Percentiles rank a stretch among this genome's conserved stretches.
Evolutionary conservation across 2,888 invertebrate species (phyloP).

Genomic region (Habrosyne pyritoides): DNA sequence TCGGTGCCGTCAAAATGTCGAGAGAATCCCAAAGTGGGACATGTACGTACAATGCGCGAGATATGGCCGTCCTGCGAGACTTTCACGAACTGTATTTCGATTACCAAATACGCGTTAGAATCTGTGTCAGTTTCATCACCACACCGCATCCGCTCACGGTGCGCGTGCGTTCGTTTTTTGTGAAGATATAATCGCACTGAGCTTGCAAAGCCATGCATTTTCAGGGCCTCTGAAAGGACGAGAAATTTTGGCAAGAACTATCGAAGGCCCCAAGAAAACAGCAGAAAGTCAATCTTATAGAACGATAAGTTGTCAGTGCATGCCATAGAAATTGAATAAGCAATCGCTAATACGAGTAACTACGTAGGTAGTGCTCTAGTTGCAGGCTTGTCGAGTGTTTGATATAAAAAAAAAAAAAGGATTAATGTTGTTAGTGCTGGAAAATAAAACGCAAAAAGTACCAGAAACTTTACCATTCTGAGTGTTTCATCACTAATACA

Average conservation of each 20-base stretch:
- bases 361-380: too few relatives aligned
- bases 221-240: not conserved
- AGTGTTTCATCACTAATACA: not conserved
- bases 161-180: slow-evolving; percentile 62
- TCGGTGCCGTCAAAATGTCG: slow-evolving; percentile 75
- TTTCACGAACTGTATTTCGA: slow-evolving; percentile 81
- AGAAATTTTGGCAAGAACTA: not conserved
- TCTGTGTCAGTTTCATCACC: slow-evolving; percentile 83
- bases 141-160: slow-evolving; percentile 73
- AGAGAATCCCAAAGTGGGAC: slow-evolving; percentile 72
- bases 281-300: not conserved
- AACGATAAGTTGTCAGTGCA: not conserved
- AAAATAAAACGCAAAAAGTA: not conserved
- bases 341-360: too few relatives aligned
- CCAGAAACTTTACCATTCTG: not conserved
- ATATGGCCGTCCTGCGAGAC: slow-evolving; percentile 79
- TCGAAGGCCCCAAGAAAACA: not conserved
- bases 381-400: not conserved
- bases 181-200: slow-evolving; percentile 37
- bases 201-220: not conserved
- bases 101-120: slow-evolving; percentile 83
- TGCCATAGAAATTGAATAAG: too few relatives aligned
- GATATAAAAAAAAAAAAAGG: too few relatives aligned
- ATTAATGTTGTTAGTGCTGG: too few relatives aligned
- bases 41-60: slow-evolving; percentile 72